phyloP scores from a whole-genome alignment of 1,140 invertebrate genomes.

The Meloidogyne floridensis region DNA sequence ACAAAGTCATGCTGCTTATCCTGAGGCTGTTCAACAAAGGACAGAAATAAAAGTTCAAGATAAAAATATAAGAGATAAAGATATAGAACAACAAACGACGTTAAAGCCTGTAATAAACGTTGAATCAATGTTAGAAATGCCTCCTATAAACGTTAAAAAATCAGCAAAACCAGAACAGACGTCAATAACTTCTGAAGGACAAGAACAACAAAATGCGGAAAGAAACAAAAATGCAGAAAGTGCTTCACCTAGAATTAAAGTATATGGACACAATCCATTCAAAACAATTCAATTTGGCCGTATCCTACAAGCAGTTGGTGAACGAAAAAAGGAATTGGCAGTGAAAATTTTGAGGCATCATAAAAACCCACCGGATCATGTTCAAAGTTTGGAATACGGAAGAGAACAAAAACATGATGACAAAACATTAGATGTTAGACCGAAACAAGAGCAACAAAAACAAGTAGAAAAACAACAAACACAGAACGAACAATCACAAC shows the following conservation, averaged over 20 bases:
- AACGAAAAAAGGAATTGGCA: neutral
- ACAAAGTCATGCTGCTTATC: neutral
- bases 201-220: neutral
- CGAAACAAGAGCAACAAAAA: too few species aligned
- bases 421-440: too few species aligned
- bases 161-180: neutral
- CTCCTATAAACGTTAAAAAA: neutral
- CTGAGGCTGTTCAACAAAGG: too few species aligned
- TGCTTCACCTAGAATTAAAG: neutral
- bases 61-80: neutral
- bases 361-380: neutral
- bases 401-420: neutral
- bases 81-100: neutral
- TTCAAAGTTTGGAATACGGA: slow-evolving; percentile 7
- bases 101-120: neutral
- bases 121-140: neutral
- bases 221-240: neutral
- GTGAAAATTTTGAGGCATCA: slow-evolving; percentile 5
- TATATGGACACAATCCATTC: slow-evolving; percentile 2
- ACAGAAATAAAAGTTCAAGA: neutral
- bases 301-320: neutral
- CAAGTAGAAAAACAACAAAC: neutral
- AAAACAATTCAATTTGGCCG: neutral
- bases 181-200: neutral
- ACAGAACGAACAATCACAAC: neutral